Percentiles rank a stretch among this genome's conserved stretches.
Evolutionary conservation across 2,888 invertebrate genomes (phyloP).

Genomic region (Parnassius mnemosyne): DNA sequence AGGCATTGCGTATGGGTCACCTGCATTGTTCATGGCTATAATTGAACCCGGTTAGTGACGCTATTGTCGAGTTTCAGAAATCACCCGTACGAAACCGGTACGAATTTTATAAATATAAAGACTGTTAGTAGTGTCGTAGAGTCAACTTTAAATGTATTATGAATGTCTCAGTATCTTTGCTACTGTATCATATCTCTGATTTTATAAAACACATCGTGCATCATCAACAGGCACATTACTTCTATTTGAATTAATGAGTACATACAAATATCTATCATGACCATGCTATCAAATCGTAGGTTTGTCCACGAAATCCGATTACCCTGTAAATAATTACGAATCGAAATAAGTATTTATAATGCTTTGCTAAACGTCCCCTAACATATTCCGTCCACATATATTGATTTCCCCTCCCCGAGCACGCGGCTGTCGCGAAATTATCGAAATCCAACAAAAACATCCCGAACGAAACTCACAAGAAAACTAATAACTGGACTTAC

Average conservation of each 20-base stretch:
- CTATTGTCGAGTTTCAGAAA: no score
- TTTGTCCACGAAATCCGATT: conserved; percentile 18
- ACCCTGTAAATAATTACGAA: conserved; percentile 18
- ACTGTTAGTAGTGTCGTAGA: no score
- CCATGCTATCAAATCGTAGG: conserved; percentile 1
- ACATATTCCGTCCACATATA: conserved; percentile 38
- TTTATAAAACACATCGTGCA: no score
- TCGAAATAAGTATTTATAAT: conserved; percentile 25
- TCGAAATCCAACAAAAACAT: conserved; percentile 80
- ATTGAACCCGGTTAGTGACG: no score
- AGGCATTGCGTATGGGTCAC: no score
- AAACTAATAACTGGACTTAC: conserved; percentile 79
- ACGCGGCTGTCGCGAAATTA: conserved; percentile 71
- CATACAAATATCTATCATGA: not conserved
- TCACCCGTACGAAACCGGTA: no score
- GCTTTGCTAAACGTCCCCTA: conserved; percentile 25
- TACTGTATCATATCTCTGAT: no score
- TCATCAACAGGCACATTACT: no score
- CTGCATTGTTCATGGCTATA: no score
- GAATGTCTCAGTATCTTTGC: no score
- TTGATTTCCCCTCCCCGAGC: conserved; percentile 36
- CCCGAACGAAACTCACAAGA: conserved; percentile 71
- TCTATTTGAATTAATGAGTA: not conserved
- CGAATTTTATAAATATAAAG: no score
- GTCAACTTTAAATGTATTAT: no score